These are phyloP conservation scores for Limnephilus marmoratus DNA, from an alignment of 2,888 invertebrate species.

Conservation along the genomic window DNA sequence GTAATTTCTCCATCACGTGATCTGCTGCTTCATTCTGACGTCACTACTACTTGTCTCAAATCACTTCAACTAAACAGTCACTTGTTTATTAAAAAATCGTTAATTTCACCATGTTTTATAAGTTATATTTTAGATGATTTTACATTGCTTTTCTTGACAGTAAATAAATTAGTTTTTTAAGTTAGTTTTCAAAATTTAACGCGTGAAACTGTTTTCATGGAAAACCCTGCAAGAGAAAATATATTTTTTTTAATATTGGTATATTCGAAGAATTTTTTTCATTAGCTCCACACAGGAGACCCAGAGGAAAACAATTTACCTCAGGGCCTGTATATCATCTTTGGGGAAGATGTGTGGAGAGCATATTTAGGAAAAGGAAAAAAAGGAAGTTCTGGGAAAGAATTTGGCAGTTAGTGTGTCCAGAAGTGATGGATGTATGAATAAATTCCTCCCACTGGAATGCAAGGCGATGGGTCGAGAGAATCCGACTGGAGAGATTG, in stretches of 20 bases:
- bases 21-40: slow-evolving; percentile 33
- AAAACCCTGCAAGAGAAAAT: background rate
- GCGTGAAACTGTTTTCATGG: background rate
- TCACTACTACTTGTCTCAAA: slow-evolving; percentile 29
- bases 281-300: too few relatives aligned
- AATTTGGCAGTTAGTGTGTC: too few relatives aligned
- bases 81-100: background rate
- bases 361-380: too few relatives aligned
- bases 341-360: too few relatives aligned
- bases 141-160: background rate
- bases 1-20: slow-evolving; percentile 54
- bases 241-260: background rate
- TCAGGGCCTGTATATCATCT: too few relatives aligned
- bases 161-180: background rate
- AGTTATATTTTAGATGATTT: background rate
- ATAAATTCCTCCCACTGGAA: too few relatives aligned
- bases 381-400: too few relatives aligned
- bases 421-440: too few relatives aligned
- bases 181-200: background rate
- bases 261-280: too few relatives aligned
- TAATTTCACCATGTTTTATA: background rate
- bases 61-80: background rate
- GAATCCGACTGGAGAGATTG: too few relatives aligned
- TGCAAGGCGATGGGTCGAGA: too few relatives aligned
- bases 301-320: too few relatives aligned